Base-by-base conservation (phyloP, 2,888 invertebrate species). In the Merodon equestris region DNA sequence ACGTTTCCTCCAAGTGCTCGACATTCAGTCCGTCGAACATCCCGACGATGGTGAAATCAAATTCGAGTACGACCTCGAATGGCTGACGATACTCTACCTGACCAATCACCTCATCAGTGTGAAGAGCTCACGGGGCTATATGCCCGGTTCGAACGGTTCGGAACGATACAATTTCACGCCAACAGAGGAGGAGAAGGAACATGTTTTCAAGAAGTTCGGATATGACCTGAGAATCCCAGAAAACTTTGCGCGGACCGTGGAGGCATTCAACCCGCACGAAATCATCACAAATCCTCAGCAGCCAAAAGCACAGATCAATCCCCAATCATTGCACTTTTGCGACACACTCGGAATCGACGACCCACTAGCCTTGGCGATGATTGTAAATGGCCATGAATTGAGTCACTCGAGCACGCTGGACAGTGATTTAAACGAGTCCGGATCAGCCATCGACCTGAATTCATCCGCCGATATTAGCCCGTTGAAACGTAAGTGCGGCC, bases 51-150 rank as follows among this genome's bases (percentile, higher is more conserved):
- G 91, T 72, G 83, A 83, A 1, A 75, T 84, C 2, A 79, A 81
- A 48, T 73, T 89, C 3, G 84, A 91, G 82, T 94, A 96, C 88
- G 99, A 99, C 90, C 90, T 93, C n/a, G 97, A 98, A 88, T 99
- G 99, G 99, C 89, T 99, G 75, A 93, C 95, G 9, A 92, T 99
- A 85, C 90, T 99, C 50, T 93, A 92, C 85, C 91, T 92, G 81
- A 99, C 99, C 0, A 96, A 99, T 90, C 95, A 97, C 89, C 91
- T 98, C 51, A 88, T 96, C 47, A 94, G 92, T 85, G 92, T 95
- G 0, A 94, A 93, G 85, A 92, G 90, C 84, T 87, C 90, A 9
- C 91, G 91, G 50, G 91, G 92, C 83, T 96, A 94, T 86, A 93
- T 98, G 93, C 98, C 98, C 0, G 95, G 95, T 1, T 86, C 86